Base-by-base conservation (phyloP, 1,140 invertebrate species). In the Bombus difficillimus region DNA sequence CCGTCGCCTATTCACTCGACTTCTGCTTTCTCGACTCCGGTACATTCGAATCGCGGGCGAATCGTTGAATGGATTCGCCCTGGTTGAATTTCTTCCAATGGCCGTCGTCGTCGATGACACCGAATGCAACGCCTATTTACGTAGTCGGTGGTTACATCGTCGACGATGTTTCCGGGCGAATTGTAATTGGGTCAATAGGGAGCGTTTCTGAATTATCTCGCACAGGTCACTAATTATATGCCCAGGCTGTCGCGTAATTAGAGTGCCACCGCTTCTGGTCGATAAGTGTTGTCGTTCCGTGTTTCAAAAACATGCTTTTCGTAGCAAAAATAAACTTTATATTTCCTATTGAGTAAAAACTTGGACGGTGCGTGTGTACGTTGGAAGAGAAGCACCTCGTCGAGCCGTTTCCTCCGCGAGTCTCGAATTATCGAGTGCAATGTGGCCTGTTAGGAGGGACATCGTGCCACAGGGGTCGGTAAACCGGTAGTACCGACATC, bases 401-500 rank as follows among this genome's bases (percentile, higher is more conserved):
- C 12, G 25, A 18, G 41, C 12, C 41, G 22, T 78, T 69, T 22
- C 18, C 78, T 76, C 13, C 3, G 8, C 37, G 34, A 34, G 1
- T 3, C 43, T 41, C 57, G 25, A 81, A 73, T 89, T 78, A 73
- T 90, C 78, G 75, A 69, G 88, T 62, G 80, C 68, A 41, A 81
- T 85, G 68, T 71, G 39, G 86, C 73, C 78, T 74, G 88, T 86
- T 78, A 32, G 71, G 47, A 71, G 73, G 78, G 57, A 71, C 32
- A 43, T 47, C 13, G 68, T 88, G 81, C 81, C 82, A 76, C 62
- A 90, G 83, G 90, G 77, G 88, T 93, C 77, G 89, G 80, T 92
- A 93, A 91, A 86, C 88, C 77, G 92, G 88, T 73, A 86, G 83
- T 91, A 87, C 81, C 82, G 93, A 89, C 94, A 94, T 94, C 94